Base-by-base conservation (phyloP, 2,113 vertebrate genomes). In the Salminus brasiliensis region DNA sequence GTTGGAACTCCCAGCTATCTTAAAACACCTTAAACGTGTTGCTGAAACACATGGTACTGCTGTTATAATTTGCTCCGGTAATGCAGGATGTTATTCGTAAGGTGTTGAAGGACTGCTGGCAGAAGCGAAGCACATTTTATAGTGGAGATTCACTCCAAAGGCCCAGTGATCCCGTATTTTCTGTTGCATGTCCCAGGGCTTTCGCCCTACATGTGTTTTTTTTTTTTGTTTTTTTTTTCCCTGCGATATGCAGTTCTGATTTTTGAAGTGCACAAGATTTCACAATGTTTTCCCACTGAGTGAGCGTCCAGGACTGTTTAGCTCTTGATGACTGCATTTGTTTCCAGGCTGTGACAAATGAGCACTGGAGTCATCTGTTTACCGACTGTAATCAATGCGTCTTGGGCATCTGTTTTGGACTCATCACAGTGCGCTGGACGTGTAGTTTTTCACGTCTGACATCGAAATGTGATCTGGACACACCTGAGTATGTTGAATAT, bases 281-380 rank as follows among this genome's bases (percentile, higher is more conserved):
- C 12, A 32, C 60, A 63, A 23, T 10, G 67, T 39, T 62, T 62
- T 78, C 25, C 68, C 53, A 60, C 71, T 47, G 59, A 15, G 65
- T 63, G 18, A 21, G 57, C 29, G n/a, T 52, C 18, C 47, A 2
- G 34, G 11, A 57, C 59, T 32, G 59, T 72, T 72, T 1, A 65
- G 39, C 1, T 63, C 77, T 65, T 72, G 68, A 63, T 72, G 60
- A 34, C 30, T 72, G 76, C 63, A 21, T 62, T 47, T 52, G 77
- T 52, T 72, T 72, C 21, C 68, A 16, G 69, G 29, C 77, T 25
- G 52, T 53, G 77, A 72, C 77, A 63, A 53, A 79, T 16, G 68
- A 65, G 52, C 29, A 13, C 43, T 60, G 32, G 67, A 49, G 77
- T 79, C 23, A 52, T 79, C 43, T 63, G 77, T 72, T 71, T 72